Percentiles rank a stretch among this genome's conserved stretches.
Evolutionary conservation across 2,797 vertebrate species (phyloP).

Genomic region (Dipus sagitta): DNA sequence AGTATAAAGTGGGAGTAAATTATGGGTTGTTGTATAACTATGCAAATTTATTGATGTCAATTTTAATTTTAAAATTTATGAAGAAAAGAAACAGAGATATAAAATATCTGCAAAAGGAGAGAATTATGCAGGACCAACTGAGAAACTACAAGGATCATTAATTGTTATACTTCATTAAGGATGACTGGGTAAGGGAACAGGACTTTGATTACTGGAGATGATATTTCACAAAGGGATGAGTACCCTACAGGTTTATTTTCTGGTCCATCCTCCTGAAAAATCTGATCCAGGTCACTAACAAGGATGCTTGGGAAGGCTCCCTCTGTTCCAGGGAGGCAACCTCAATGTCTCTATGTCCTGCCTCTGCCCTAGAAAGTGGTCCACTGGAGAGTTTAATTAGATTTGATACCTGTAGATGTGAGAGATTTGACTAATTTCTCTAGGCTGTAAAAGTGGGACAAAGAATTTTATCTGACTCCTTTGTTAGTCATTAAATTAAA

Average conservation of each 20-base stretch:
- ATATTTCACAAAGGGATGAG: not conserved
- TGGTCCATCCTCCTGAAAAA: constrained; percentile 47
- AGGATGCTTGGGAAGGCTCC: not conserved
- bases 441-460: constrained; percentile 54
- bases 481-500: constrained; percentile 69
- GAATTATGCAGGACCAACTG: not conserved
- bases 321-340: constrained; percentile 33
- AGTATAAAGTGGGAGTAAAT: not conserved
- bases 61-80: constrained; percentile 45
- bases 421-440: constrained; percentile 67
- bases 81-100: constrained; percentile 31
- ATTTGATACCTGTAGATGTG: constrained; percentile 62
- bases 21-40: not conserved
- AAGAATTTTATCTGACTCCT: constrained; percentile 62
- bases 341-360: not conserved
- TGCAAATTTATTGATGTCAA: constrained; percentile 4
- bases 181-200: constrained; percentile 4
- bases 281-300: constrained; percentile 58
- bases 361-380: constrained; percentile 33
- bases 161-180: not conserved
- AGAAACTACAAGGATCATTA: not conserved
- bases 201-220: constrained; percentile 6
- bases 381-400: constrained; percentile 74
- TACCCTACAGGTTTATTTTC: constrained; percentile 41
- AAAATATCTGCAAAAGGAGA: constrained; percentile 8